Evolutionary conservation across 2,888 invertebrate genomes (phyloP).

Genomic region (Dusona sp.): DNA sequence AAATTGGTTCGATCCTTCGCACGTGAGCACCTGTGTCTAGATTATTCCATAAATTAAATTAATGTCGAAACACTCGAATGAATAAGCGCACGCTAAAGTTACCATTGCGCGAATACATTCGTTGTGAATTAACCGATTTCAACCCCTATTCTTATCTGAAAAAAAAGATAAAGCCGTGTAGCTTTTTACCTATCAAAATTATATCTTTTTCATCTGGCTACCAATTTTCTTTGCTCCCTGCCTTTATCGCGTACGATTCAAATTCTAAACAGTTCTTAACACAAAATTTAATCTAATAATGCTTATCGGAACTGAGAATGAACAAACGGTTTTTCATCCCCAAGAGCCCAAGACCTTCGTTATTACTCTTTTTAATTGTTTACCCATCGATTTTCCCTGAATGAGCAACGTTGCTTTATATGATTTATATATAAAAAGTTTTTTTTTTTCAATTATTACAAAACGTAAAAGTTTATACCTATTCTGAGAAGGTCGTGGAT

Average conservation of each 20-base stretch:
- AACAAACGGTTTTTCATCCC: neutral
- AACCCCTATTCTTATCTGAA: neutral
- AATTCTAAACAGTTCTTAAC: neutral
- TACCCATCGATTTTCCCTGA: too few relatives aligned
- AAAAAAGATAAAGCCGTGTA: neutral
- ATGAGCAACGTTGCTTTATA: too few relatives aligned
- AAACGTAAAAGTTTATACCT: neutral
- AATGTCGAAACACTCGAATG: neutral
- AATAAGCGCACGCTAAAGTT: neutral
- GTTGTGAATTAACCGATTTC: neutral
- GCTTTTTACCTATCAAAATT: neutral
- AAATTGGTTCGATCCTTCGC: slow-evolving; percentile 9
- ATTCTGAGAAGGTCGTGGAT: too few relatives aligned
- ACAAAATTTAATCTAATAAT: neutral
- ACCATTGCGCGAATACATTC: neutral
- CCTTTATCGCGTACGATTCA: neutral
- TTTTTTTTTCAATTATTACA: neutral
- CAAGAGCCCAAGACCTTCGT: neutral
- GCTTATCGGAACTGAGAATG: too few relatives aligned
- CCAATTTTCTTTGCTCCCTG: neutral
- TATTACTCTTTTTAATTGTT: neutral
- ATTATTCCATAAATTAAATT: slow-evolving; percentile 12
- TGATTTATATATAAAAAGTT: too few relatives aligned
- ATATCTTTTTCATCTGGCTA: neutral
- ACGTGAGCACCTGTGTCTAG: slow-evolving; percentile 7